Evolutionary conservation across 2,888 invertebrate species (phyloP).

Genomic region (Platerodrilus igneus): DNA sequence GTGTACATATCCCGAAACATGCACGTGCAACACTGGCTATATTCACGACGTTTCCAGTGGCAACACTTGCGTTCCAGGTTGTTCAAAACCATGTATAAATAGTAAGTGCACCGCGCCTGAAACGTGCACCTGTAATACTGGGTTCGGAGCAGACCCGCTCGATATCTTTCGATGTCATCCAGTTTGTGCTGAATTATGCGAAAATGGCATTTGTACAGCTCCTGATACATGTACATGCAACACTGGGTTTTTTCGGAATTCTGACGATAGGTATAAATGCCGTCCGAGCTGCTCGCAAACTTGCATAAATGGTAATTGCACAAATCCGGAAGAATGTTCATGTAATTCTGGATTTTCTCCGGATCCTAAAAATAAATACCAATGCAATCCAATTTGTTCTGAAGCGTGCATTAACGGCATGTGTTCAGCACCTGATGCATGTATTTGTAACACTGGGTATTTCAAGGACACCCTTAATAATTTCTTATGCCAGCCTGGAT

Average conservation of each 20-base stretch:
- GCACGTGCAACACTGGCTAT: conserved; percentile 60
- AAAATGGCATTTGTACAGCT: conserved; percentile 51
- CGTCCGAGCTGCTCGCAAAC: conserved; percentile 43
- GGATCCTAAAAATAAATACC: conserved; percentile 29
- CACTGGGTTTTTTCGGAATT: conserved; percentile 45
- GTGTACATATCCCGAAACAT: conserved; percentile 62
- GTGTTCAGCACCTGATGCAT: conserved; percentile 53
- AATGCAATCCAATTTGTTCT: conserved; percentile 45
- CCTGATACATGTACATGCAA: conserved; percentile 58
- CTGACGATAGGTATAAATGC: conserved; percentile 37
- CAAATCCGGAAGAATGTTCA: conserved; percentile 50
- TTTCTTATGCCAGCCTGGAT: conserved; percentile 45
- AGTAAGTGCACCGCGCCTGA: conserved; percentile 59
- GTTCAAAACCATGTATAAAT: conserved; percentile 64
- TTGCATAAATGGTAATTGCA: conserved; percentile 48
- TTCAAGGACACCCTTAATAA: conserved; percentile 41
- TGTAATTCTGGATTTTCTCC: conserved; percentile 47
- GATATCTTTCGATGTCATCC: conserved; percentile 61
- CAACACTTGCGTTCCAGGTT: conserved; percentile 57
- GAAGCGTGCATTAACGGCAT: conserved; percentile 50
- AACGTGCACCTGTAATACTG: conserved; percentile 60
- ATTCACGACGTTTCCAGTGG: conserved; percentile 53
- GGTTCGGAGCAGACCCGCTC: conserved; percentile 54
- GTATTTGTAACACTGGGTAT: conserved; percentile 51
- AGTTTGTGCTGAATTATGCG: conserved; percentile 53